Percentiles rank a stretch among this genome's conserved stretches.
phyloP scores from a whole-genome alignment of 2,113 vertebrate species.

The Entomyzon cyanotis region DNA sequence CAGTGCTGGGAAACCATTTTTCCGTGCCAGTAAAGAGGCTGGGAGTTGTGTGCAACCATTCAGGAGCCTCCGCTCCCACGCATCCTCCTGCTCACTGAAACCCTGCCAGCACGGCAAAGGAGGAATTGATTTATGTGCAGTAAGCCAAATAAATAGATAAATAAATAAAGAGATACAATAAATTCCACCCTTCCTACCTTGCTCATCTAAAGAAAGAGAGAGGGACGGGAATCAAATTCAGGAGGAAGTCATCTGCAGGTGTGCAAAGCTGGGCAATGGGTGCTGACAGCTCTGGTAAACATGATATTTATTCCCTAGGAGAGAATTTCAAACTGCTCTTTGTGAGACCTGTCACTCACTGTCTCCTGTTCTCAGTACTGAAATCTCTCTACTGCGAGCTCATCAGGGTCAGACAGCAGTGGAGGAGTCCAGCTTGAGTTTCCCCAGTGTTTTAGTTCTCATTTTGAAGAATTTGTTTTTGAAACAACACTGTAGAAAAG shows the following conservation, averaged over 20 bases:
- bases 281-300: constrained; percentile 20
- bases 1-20: constrained; percentile 26
- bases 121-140: neutral
- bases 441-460: neutral
- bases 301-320: constrained; percentile 17
- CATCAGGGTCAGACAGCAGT: neutral
- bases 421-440: neutral
- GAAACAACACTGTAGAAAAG: neutral
- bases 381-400: neutral
- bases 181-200: neutral
- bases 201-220: neutral
- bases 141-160: constrained; percentile 1
- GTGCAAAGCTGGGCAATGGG: neutral
- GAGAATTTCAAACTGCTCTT: constrained; percentile 22
- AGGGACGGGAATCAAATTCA: neutral
- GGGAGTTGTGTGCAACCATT: constrained; percentile 50
- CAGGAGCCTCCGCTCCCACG: constrained; percentile 35
- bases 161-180: neutral
- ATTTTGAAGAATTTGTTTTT: neutral
- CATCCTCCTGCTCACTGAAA: constrained; percentile 17
- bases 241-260: constrained; percentile 17
- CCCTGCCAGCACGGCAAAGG: neutral
- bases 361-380: neutral
- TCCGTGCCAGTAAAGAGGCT: neutral
- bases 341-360: constrained; percentile 14